Conservation (phyloP, 1,140 invertebrate species). For the Hylaeus anthracinus region DNA sequence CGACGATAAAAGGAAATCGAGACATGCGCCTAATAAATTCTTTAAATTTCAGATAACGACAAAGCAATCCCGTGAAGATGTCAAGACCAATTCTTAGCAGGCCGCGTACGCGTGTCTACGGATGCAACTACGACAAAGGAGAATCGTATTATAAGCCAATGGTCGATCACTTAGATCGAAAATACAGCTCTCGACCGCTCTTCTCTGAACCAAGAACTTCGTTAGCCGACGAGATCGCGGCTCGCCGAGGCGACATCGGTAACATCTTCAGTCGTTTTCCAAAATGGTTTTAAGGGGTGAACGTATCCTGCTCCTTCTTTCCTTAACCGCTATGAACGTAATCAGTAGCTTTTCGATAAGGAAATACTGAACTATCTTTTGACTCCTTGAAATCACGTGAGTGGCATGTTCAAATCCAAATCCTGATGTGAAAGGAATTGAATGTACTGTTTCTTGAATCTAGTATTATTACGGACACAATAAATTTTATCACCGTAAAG, state of each 20-base stretch:
- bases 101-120: constrained; percentile 88
- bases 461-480: constrained; percentile 23
- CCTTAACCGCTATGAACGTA: constrained; percentile 29
- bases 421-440: constrained; percentile 27
- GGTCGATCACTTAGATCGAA: constrained; percentile 87
- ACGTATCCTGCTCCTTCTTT: constrained; percentile 46
- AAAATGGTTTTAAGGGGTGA: constrained; percentile 79
- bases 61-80: constrained; percentile 62
- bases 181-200: constrained; percentile 82
- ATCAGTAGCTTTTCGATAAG: constrained; percentile 43
- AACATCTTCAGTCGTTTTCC: constrained; percentile 81
- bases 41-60: constrained; percentile 49
- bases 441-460: constrained; percentile 32
- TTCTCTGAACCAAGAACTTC: constrained; percentile 79
- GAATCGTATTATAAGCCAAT: constrained; percentile 89
- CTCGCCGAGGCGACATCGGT: constrained; percentile 80
- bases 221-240: constrained; percentile 79
- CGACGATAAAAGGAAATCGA: too few species aligned
- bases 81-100: constrained; percentile 81
- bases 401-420: constrained; percentile 35
- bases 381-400: constrained; percentile 10
- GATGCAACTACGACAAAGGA: constrained; percentile 90
- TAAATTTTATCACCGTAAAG: background rate
- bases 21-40: background rate
- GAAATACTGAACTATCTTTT: constrained; percentile 4